phyloP scores from a whole-genome alignment of 2,888 invertebrate genomes.

The Fragum fragum region DNA sequence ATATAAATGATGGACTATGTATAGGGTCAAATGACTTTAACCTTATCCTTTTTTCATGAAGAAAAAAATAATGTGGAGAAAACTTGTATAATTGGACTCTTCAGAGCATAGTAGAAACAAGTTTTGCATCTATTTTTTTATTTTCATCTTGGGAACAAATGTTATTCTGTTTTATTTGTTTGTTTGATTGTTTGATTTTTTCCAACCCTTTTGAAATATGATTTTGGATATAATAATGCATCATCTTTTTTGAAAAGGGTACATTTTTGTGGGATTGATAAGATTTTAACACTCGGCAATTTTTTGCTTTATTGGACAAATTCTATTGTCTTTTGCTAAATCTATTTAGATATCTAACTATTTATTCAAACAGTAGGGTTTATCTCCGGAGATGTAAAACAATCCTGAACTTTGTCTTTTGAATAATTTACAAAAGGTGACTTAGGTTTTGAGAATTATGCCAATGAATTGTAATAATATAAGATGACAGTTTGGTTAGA shows the following conservation, averaged over 20 bases:
- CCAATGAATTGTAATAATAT: neutral
- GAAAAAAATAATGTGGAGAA: no score
- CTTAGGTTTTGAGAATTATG: slow-evolving; percentile 23
- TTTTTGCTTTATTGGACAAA: slow-evolving; percentile 11
- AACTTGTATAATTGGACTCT: no score
- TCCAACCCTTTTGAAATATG: no score
- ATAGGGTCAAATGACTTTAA: no score
- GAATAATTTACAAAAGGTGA: slow-evolving; percentile 2
- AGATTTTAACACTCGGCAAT: slow-evolving; percentile 38
- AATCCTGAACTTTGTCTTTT: neutral
- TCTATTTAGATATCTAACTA: neutral
- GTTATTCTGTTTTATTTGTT: no score
- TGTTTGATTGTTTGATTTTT: no score
- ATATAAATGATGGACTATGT: no score
- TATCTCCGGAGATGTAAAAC: neutral
- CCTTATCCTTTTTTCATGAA: no score
- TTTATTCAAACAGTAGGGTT: neutral
- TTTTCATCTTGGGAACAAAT: no score
- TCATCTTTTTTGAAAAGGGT: neutral
- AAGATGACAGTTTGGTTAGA: neutral
- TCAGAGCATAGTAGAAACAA: no score
- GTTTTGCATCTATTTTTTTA: no score
- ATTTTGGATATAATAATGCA: no score
- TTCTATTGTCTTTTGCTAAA: neutral
- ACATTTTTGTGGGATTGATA: slow-evolving; percentile 1